Conservation (phyloP, 2,888 invertebrate species). For the Lobophora halterata region DNA sequence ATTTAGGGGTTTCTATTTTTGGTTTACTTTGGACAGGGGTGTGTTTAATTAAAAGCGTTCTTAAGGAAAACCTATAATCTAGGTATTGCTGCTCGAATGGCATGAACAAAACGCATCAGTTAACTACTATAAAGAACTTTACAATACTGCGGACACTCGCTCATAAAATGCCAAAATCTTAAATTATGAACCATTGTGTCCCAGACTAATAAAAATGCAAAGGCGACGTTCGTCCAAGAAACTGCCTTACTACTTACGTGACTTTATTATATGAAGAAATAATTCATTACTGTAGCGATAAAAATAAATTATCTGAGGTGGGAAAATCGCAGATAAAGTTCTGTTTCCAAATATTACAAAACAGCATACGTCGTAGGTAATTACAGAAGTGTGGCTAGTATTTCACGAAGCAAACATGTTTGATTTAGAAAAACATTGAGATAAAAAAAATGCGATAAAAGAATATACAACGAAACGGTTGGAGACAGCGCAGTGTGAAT, state of each 20-base stretch:
- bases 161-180: no score
- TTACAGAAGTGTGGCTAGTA: neutral
- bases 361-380: neutral
- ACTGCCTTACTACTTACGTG: slow-evolving; percentile 33
- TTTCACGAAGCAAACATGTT: slow-evolving; percentile 15
- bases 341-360: neutral
- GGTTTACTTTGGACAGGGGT: neutral
- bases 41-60: no score
- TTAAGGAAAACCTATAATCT: no score
- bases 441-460: slow-evolving; percentile 37
- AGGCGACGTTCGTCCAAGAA: slow-evolving; percentile 27
- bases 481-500: slow-evolving; percentile 45
- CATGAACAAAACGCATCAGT: no score
- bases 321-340: slow-evolving; percentile 1
- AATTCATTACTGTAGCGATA: slow-evolving; percentile 7
- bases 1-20: neutral
- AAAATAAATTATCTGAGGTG: no score
- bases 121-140: no score
- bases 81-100: no score
- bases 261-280: slow-evolving; percentile 22
- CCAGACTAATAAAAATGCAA: no score
- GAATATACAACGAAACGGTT: slow-evolving; percentile 27
- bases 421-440: slow-evolving; percentile 15
- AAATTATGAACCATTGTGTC: no score
- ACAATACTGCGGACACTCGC: no score